Conservation (phyloP, 2,888 invertebrate species). For the Candidula unifasciata region DNA sequence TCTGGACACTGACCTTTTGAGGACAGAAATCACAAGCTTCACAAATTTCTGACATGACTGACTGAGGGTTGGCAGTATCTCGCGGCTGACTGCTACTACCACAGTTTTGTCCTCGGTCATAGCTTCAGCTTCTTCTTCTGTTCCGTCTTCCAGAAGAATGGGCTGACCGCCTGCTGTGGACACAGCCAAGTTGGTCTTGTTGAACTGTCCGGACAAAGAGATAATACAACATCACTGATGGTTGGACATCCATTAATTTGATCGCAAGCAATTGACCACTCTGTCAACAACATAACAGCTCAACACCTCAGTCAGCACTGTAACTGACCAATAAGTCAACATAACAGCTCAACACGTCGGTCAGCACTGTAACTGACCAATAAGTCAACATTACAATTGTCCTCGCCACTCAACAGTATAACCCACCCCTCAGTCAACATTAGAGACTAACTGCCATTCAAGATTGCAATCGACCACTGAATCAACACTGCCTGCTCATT, state of each 20-base stretch:
- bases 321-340: too few relatives aligned
- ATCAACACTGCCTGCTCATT: too few relatives aligned
- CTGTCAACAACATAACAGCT: too few relatives aligned
- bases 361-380: too few relatives aligned
- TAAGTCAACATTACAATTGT: too few relatives aligned
- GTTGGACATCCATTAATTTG: neutral
- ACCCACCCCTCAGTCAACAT: too few relatives aligned
- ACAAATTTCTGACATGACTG: slow-evolving; percentile 49
- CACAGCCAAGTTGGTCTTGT: slow-evolving; percentile 74
- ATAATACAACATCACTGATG: neutral
- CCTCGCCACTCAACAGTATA: too few relatives aligned
- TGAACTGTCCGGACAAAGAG: slow-evolving; percentile 65
- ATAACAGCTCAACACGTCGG: too few relatives aligned
- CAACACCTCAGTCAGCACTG: too few relatives aligned
- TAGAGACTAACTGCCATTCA: too few relatives aligned
- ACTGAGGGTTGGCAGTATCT: slow-evolving; percentile 40
- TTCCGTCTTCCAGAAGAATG: slow-evolving; percentile 67
- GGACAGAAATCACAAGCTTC: slow-evolving; percentile 12
- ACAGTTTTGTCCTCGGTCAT: slow-evolving; percentile 64
- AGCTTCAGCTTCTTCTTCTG: slow-evolving; percentile 59
- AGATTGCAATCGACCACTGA: too few relatives aligned
- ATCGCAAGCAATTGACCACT: too few relatives aligned
- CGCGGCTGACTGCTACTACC: slow-evolving; percentile 57
- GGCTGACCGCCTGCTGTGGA: slow-evolving; percentile 75
- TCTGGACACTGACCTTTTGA: slow-evolving; percentile 30